Evolutionary conservation across 1,140 invertebrate species (phyloP).

Genomic region (Cataglyphis hispanica): DNA sequence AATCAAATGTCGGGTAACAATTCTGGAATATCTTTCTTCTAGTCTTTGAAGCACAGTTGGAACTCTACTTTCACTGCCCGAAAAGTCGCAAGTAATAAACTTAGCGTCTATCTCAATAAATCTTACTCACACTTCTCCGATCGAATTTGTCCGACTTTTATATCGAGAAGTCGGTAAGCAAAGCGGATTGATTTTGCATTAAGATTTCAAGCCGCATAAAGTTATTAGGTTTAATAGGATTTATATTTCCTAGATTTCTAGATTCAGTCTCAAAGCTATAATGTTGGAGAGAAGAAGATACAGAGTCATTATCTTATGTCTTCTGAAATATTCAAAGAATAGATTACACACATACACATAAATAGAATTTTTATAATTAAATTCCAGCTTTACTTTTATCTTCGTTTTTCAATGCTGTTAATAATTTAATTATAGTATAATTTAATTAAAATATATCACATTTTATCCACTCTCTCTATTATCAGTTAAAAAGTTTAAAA

Average conservation of each 20-base stretch:
- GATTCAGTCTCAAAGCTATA: not conserved
- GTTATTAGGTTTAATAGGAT: not conserved
- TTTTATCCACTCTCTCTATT: no score
- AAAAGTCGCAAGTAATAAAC: slow-evolving; percentile 59
- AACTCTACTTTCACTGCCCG: slow-evolving; percentile 53
- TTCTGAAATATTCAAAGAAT: not conserved
- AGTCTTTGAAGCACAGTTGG: slow-evolving; percentile 37
- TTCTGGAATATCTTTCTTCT: slow-evolving; percentile 56
- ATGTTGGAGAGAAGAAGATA: no score
- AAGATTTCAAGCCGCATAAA: slow-evolving; percentile 16
- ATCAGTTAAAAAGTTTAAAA: not conserved
- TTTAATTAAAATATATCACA: no score
- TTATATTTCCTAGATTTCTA: not conserved
- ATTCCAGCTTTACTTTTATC: not conserved
- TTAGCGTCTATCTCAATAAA: slow-evolving; percentile 43
- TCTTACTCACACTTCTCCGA: slow-evolving; percentile 14
- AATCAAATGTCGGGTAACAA: slow-evolving; percentile 52
- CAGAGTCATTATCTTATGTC: not conserved
- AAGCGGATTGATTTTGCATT: slow-evolving; percentile 23
- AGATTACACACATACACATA: not conserved
- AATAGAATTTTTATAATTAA: not conserved
- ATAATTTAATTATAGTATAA: not conserved
- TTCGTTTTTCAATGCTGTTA: not conserved
- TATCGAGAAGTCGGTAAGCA: not conserved
- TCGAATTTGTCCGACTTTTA: not conserved